phyloP scores from a whole-genome alignment of 30 jellyfish, hydroid and myxozoan genomes.

The Aurelia coerulea region DNA sequence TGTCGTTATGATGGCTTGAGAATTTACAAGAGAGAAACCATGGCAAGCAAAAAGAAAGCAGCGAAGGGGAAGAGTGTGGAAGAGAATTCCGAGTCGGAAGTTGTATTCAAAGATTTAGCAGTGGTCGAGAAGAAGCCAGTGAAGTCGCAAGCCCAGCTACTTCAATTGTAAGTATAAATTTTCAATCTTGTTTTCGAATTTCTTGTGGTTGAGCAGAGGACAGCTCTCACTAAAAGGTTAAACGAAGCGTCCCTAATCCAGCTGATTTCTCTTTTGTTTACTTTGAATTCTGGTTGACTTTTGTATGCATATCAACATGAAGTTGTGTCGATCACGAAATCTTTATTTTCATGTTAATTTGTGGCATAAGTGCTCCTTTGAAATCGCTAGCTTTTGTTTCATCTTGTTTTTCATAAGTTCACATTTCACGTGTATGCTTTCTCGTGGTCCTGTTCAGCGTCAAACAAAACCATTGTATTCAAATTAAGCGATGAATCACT shows the following conservation, averaged over 20 bases:
- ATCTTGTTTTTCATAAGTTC: neutral
- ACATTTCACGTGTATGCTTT: constrained; percentile 38
- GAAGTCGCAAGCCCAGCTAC: constrained; percentile 31
- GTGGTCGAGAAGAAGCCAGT: constrained; percentile 26
- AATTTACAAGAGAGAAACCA: constrained; percentile 57
- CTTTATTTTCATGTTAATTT: constrained; percentile 36
- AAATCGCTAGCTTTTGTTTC: constrained; percentile 13
- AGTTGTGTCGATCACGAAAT: neutral
- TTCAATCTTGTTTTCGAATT: neutral
- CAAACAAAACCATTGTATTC: constrained; percentile 40
- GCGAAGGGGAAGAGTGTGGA: neutral
- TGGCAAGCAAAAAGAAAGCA: constrained; percentile 1
- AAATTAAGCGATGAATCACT: constrained; percentile 17
- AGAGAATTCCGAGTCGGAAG: constrained; percentile 32
- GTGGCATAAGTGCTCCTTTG: neutral
- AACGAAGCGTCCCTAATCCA: constrained; percentile 36
- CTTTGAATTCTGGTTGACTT: constrained; percentile 2
- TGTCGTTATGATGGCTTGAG: constrained; percentile 97
- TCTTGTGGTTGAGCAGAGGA: neutral
- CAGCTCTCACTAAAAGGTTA: too few species aligned
- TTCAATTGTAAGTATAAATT: constrained; percentile 83
- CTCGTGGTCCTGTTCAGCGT: constrained; percentile 15
- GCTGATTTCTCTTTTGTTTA: constrained; percentile 11
- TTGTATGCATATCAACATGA: constrained; percentile 7
- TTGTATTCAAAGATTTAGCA: constrained; percentile 39